These are phyloP conservation scores for Scopus umbretta DNA, from an alignment of 2,113 vertebrate species.

Conservation along the genomic window DNA sequence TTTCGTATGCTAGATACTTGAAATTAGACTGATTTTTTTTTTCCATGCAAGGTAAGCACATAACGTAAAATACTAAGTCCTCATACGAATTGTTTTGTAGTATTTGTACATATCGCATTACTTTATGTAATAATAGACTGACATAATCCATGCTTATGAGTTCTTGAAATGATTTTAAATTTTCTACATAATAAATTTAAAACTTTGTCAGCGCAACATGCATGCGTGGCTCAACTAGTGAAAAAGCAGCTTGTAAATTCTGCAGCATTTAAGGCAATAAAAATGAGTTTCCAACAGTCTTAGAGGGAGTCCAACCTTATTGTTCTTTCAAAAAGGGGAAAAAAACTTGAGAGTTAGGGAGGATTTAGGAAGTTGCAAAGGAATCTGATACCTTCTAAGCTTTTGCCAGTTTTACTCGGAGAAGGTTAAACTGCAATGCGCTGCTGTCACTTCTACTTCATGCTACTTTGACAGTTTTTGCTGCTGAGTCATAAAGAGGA, in stretches of 20 bases:
- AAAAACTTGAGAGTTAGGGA: not conserved
- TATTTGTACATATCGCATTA: not conserved
- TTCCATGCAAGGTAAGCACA: not conserved
- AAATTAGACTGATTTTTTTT: not conserved
- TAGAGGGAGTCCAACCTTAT: not conserved
- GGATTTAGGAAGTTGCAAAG: constrained; percentile 29
- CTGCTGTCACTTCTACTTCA: constrained; percentile 24
- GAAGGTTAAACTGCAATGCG: not conserved
- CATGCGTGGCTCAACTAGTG: not conserved
- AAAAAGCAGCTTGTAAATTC: constrained; percentile 52
- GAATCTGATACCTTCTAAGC: constrained; percentile 47
- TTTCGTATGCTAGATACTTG: not conserved
- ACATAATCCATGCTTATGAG: not conserved
- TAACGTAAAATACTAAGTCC: not conserved
- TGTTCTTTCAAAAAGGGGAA: not conserved
- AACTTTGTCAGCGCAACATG: not conserved
- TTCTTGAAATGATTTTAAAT: not conserved
- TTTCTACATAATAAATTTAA: constrained; percentile 7
- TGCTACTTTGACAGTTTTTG: not conserved
- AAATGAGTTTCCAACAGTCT: not conserved
- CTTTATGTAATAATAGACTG: not conserved
- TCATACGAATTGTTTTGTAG: not conserved
- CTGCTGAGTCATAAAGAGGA: not conserved
- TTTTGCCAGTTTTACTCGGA: constrained; percentile 29
- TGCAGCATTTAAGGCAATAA: constrained; percentile 33